These are phyloP conservation scores for Dendropsophus ebraccatus DNA, from an alignment of 2,113 vertebrate species.

Conservation along the genomic window DNA sequence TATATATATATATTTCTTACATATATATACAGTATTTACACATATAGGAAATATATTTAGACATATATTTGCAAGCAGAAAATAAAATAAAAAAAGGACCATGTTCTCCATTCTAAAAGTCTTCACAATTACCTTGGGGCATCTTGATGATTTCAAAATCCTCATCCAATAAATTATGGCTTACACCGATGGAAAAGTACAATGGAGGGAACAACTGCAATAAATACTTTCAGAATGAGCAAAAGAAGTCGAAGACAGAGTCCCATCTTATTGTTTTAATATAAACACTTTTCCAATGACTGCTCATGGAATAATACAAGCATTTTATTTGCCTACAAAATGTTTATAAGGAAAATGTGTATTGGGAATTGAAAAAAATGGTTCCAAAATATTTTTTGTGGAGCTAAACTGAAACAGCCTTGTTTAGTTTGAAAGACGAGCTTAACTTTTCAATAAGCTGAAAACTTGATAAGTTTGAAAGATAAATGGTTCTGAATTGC, in stretches of 20 bases:
- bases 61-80: too few relatives aligned
- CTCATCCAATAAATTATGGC: not conserved
- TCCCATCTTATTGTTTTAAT: not conserved
- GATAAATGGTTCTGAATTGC: not conserved
- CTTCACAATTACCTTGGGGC: not conserved
- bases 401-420: not conserved
- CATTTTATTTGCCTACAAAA: not conserved
- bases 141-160: not conserved
- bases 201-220: not conserved
- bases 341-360: constrained; percentile 4
- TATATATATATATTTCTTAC: too few relatives aligned
- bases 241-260: not conserved
- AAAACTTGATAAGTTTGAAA: not conserved
- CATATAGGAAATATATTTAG: too few relatives aligned
- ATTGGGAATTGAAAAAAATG: not conserved
- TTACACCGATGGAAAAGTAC: too few relatives aligned
- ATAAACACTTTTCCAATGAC: not conserved
- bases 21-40: too few relatives aligned
- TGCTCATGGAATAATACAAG: not conserved
- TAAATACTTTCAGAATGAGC: constrained; percentile 10
- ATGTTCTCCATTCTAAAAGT: not conserved
- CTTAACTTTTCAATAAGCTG: not conserved
- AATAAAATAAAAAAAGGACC: too few relatives aligned
- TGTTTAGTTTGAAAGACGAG: not conserved
- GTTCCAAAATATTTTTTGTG: not conserved